phyloP scores from a whole-genome alignment of 2,797 vertebrate species.

The Sebastes steindachneri region DNA sequence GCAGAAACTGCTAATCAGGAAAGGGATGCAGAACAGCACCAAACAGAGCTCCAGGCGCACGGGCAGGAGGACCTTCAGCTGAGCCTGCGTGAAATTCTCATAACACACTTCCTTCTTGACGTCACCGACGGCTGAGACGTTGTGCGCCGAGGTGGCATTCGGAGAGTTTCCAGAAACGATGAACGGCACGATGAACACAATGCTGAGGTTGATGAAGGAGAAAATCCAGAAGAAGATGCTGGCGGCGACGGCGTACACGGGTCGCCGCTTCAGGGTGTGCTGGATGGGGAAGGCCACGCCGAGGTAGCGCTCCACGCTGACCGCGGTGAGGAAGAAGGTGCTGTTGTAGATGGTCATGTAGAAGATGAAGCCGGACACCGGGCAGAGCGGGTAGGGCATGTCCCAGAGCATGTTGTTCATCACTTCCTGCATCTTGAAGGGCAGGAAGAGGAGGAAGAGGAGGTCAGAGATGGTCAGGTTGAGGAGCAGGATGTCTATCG shows the following conservation, averaged over 20 bases:
- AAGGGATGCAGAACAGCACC: constrained; percentile 89
- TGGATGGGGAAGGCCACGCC: constrained; percentile 87
- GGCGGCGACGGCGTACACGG: constrained; percentile 79
- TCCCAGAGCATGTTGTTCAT: constrained; percentile 74
- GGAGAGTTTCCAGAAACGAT: neutral
- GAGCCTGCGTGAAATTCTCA: constrained; percentile 75
- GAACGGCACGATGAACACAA: constrained; percentile 83
- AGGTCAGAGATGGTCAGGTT: constrained; percentile 89
- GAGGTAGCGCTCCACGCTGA: constrained; percentile 87
- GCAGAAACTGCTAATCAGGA: constrained; percentile 87
- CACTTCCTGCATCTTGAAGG: constrained; percentile 87
- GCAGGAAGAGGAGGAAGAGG: constrained; percentile 87
- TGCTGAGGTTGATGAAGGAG: constrained; percentile 78
- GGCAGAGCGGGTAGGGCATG: constrained; percentile 83
- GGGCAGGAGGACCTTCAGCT: constrained; percentile 84
- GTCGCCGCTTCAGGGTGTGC: constrained; percentile 80
- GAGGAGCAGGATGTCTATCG: constrained; percentile 86
- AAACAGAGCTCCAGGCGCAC: constrained; percentile 89
- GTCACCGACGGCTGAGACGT: fast-evolving
- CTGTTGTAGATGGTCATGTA: constrained; percentile 90
- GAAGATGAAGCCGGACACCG: constrained; percentile 84
- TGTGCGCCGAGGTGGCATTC: neutral
- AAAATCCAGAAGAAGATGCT: constrained; percentile 86
- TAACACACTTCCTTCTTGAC: constrained; percentile 78
- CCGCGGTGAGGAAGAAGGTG: constrained; percentile 84